phyloP scores from a whole-genome alignment of 2,888 invertebrate species.

The Drosophila anomelani region DNA sequence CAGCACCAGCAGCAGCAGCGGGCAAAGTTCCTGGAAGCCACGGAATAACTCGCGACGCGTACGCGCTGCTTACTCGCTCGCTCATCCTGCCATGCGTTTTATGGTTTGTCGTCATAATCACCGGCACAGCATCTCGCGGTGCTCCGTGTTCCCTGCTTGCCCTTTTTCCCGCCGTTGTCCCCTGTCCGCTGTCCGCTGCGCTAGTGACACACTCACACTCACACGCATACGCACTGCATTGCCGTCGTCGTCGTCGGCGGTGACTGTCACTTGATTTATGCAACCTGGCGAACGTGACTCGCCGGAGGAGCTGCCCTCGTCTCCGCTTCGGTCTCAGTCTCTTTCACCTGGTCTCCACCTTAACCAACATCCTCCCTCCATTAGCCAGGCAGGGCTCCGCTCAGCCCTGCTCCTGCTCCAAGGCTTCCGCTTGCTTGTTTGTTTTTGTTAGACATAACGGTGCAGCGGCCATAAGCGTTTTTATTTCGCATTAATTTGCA shows the following conservation, averaged over 20 bases:
- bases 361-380: neutral
- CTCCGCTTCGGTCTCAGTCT: neutral
- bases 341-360: conserved; percentile 3
- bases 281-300: conserved; percentile 44
- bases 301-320: conserved; percentile 15
- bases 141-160: conserved; percentile 4
- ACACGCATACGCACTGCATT: conserved; percentile 9
- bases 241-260: conserved; percentile 12
- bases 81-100: conserved; percentile 67
- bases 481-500: conserved; percentile 24
- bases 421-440: neutral
- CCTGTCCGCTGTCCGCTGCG: conserved; percentile 30
- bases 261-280: conserved; percentile 67
- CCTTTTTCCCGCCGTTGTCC: conserved; percentile 5
- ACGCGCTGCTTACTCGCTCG: conserved; percentile 37
- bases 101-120: conserved; percentile 78
- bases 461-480: conserved; percentile 6
- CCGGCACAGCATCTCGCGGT: conserved; percentile 61
- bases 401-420: neutral
- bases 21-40: conserved; percentile 62
- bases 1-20: neutral
- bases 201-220: conserved; percentile 65
- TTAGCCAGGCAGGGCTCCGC: neutral
- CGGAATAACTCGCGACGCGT: conserved; percentile 58
- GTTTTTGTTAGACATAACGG: conserved; percentile 37